Base-by-base conservation (phyloP, 2,888 invertebrate species). In the Pseudoips prasinana region DNA sequence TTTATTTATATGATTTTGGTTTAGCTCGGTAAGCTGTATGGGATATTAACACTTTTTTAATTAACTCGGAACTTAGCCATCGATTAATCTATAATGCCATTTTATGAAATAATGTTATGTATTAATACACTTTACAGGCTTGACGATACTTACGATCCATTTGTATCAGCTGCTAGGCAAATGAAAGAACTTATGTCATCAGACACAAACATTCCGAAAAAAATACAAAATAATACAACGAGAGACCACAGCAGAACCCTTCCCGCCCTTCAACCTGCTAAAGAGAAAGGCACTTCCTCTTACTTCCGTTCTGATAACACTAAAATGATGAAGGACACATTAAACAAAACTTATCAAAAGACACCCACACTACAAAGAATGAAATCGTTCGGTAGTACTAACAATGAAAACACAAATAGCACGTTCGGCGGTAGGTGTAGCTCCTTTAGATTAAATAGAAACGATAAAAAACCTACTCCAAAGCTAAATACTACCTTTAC, bases 121-220 rank as follows among this genome's bases (percentile, higher is more conserved):
- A 34, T 37, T 29, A 25, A 46, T 33, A 43, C 22, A 49, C 48
- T 55, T 85, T 83, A 59, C 86, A 89, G 89, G 66, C 61, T 82
- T 50, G 88, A 88, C 54, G 90, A 91, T 60, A 89, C 79, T 59
- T 95, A 95, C 79, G 94, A 95, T 77, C 95, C 95, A 29, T 95
- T 94, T 78, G 81, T 92, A 52, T 92, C 93, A 51, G 95, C 95
- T 27, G 94, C 95, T 81, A 92, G 92, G 48, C 95, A 96, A 83
- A 92, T 95, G 86, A 92, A 93, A 80, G 95, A 95, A 67, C 90
- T 96, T 19, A 92, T 95, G 81, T 92, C 93, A 29, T 91, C 92
- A 40, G 92, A 92, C 53, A 91, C 92, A 33, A 86, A 82, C 68
- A 75, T 88, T 55, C 78, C 87, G 53, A 84, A 83, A 76, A 85